A percentile compares a stretch with the other conserved stretches of the same genome.
These are phyloP conservation scores for Drosophila cracens DNA, from an alignment of 2,888 invertebrate genomes.

Conservation along the genomic window DNA sequence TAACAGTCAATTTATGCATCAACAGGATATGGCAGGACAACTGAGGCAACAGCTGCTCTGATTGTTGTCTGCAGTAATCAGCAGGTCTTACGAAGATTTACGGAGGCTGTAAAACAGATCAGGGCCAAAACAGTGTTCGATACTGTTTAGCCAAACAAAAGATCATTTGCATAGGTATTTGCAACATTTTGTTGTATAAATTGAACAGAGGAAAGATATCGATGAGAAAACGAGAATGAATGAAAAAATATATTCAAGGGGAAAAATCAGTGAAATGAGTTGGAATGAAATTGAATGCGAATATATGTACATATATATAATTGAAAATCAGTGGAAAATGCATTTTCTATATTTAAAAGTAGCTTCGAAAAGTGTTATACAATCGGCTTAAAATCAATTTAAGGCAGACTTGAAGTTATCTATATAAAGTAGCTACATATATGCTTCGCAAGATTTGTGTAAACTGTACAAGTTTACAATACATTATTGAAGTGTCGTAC, in stretches of 20 bases:
- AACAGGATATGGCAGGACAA: conserved; percentile 54
- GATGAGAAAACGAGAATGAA: too few species aligned
- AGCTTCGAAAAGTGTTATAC: not conserved
- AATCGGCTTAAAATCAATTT: not conserved
- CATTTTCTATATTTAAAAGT: not conserved
- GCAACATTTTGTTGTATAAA: too few species aligned
- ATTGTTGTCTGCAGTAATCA: conserved; percentile 24
- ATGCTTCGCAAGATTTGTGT: not conserved
- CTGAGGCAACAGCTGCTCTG: conserved; percentile 33
- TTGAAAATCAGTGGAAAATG: not conserved
- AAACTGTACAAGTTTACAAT: not conserved
- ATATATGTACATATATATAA: not conserved
- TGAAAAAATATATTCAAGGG: not conserved
- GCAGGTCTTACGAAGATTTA: conserved; percentile 44
- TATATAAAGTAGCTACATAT: not conserved
- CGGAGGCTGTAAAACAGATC: conserved; percentile 17
- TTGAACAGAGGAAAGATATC: not conserved
- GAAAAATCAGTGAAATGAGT: not conserved
- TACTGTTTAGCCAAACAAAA: conserved; percentile 6
- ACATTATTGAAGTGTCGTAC: not conserved
- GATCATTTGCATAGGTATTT: conserved; percentile 27
- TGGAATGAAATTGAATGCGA: not conserved
- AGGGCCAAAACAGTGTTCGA: conserved; percentile 18
- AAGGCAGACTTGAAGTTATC: not conserved
- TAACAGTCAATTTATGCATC: conserved; percentile 71